Percentiles rank a stretch among this genome's conserved stretches.
Conservation (phyloP, 37 sponge, comb jelly and placozoan species). For the Dysidea cf. avara region DNA sequence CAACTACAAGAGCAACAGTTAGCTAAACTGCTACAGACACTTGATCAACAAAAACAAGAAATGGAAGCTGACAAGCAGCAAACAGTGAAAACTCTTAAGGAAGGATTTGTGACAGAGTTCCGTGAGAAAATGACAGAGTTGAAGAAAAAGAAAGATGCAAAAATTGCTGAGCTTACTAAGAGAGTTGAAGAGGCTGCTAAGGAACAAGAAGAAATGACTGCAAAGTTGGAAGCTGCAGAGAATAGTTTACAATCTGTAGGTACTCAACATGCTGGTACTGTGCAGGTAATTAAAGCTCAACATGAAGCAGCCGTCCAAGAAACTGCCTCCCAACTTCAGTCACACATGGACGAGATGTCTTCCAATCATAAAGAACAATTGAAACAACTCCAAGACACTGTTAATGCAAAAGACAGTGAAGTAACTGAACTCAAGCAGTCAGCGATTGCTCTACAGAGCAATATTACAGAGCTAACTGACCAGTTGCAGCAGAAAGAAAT, state of each 20-base stretch:
- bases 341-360: neutral
- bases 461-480: too few species aligned
- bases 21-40: neutral
- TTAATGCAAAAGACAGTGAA: too few species aligned
- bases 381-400: too few species aligned
- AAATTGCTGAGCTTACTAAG: neutral
- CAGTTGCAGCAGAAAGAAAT: too few species aligned
- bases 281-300: neutral
- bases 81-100: conserved; percentile 9
- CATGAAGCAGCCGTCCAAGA: neutral
- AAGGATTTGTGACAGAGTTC: neutral
- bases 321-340: neutral
- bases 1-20: neutral
- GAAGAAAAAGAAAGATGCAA: conserved; percentile 17
- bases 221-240: neutral
- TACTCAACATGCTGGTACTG: neutral
- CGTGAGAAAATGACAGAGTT: neutral
- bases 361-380: too few species aligned
- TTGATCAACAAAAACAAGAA: neutral
- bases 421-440: too few species aligned
- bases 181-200: neutral
- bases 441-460: too few species aligned
- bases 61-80: conserved; percentile 13
- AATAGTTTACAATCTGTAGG: neutral
- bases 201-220: neutral